These are phyloP conservation scores for Dysmachus trigonus DNA, from an alignment of 2,888 invertebrate species.

Conservation along the genomic window DNA sequence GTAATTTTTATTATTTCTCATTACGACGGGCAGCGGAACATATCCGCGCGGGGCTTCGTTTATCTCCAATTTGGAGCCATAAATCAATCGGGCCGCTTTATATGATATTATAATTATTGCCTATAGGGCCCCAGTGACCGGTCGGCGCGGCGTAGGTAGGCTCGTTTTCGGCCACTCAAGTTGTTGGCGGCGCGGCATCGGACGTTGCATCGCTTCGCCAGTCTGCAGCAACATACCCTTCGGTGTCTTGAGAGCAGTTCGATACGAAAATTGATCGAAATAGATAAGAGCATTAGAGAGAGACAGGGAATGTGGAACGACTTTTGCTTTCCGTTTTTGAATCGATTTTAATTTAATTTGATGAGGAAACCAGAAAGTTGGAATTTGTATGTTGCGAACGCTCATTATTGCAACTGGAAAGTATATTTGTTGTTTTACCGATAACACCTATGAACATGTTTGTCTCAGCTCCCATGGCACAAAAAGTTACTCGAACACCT, in stretches of 20 bases:
- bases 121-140: conserved; percentile 44
- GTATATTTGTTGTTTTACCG: too few species aligned
- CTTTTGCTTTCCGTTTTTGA: neutral
- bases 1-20: conserved; percentile 42
- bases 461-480: too few species aligned
- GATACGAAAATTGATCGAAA: neutral
- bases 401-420: too few species aligned
- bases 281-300: neutral
- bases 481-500: too few species aligned
- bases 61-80: conserved; percentile 58
- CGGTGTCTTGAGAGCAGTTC: neutral
- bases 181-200: neutral
- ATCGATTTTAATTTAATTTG: neutral
- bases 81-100: conserved; percentile 59
- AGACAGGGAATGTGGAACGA: neutral
- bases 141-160: neutral
- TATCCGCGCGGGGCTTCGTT: conserved; percentile 31
- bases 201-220: neutral
- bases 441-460: too few species aligned
- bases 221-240: neutral
- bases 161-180: neutral
- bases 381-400: neutral
- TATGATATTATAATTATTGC: conserved; percentile 51
- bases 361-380: neutral
- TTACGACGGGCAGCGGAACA: neutral